A percentile compares a stretch with the other conserved stretches of the same genome.
Evolutionary conservation across 1,140 invertebrate genomes (phyloP).

Genomic region (Conus ventricosus): DNA sequence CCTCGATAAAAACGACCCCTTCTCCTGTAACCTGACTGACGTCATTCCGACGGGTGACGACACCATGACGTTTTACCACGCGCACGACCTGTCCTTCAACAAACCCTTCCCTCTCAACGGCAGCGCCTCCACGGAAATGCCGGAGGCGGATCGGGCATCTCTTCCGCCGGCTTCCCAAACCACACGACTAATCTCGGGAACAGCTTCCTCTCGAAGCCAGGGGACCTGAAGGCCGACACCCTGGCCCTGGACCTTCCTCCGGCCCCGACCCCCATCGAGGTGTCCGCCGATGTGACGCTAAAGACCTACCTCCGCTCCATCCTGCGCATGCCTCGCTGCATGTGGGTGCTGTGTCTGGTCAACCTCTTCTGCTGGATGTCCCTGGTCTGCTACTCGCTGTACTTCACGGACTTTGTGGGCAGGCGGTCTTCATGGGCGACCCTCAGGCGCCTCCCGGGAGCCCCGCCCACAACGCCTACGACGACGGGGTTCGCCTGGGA

Average conservation of each 20-base stretch:
- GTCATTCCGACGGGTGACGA: not conserved
- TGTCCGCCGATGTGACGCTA: constrained; percentile 70
- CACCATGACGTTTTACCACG: constrained; percentile 5
- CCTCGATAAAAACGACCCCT: not conserved
- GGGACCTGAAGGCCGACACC: not conserved
- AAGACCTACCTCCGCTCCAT: constrained; percentile 91
- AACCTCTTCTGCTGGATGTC: constrained; percentile 99
- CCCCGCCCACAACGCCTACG: constrained; percentile 79
- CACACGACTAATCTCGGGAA: not conserved
- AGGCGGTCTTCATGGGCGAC: constrained; percentile 94
- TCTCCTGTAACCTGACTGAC: not conserved
- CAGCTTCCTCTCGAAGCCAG: not conserved
- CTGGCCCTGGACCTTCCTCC: not conserved
- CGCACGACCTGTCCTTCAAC: not conserved
- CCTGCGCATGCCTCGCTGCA: constrained; percentile 89
- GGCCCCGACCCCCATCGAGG: constrained; percentile 36
- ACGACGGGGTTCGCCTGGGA: constrained; percentile 93
- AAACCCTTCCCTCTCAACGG: not conserved
- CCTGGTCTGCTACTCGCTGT: constrained; percentile 96
- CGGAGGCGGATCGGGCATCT: not conserved
- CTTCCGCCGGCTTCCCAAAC: not conserved
- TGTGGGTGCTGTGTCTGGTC: constrained; percentile 91
- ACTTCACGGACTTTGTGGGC: constrained; percentile 97
- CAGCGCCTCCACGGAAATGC: not conserved
- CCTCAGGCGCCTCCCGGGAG: constrained; percentile 80